phyloP scores from a whole-genome alignment of 2,113 vertebrate genomes.

The Pomatorhinus ruficollis region DNA sequence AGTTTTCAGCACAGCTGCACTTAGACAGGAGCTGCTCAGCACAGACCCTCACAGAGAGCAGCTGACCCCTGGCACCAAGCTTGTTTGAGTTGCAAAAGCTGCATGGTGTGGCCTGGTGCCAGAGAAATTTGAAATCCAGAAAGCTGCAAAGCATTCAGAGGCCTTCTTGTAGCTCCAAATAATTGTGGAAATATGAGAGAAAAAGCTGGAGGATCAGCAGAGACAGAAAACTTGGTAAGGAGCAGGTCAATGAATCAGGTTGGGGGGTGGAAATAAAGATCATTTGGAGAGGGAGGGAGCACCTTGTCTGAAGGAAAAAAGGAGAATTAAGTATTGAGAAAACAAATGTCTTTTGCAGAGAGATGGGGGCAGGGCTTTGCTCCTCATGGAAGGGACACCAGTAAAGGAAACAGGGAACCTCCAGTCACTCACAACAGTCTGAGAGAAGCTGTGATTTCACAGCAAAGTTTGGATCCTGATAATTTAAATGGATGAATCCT shows the following conservation, averaged over 20 bases:
- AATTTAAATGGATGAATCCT: not conserved
- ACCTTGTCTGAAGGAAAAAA: not conserved
- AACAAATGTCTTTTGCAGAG: not conserved
- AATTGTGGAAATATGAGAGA: not conserved
- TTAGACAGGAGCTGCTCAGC: not conserved
- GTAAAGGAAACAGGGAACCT: not conserved
- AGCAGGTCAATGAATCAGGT: not conserved
- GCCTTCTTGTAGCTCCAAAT: not conserved
- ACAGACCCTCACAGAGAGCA: not conserved
- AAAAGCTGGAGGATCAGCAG: not conserved
- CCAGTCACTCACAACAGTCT: not conserved
- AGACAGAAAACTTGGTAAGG: not conserved
- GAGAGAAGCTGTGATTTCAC: not conserved
- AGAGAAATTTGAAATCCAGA: not conserved
- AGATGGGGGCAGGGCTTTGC: not conserved
- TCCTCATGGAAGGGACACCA: not conserved
- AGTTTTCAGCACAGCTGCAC: not conserved
- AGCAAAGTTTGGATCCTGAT: not conserved
- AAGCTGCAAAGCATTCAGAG: not conserved
- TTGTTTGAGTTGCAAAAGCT: not conserved
- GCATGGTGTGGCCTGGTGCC: accelerated
- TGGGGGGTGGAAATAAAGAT: not conserved
- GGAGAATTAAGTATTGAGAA: not conserved
- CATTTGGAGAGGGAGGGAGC: not conserved
- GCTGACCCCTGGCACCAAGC: not conserved